Conservation (phyloP, 2,797 vertebrate genomes). For the Myotis daubentonii region DNA sequence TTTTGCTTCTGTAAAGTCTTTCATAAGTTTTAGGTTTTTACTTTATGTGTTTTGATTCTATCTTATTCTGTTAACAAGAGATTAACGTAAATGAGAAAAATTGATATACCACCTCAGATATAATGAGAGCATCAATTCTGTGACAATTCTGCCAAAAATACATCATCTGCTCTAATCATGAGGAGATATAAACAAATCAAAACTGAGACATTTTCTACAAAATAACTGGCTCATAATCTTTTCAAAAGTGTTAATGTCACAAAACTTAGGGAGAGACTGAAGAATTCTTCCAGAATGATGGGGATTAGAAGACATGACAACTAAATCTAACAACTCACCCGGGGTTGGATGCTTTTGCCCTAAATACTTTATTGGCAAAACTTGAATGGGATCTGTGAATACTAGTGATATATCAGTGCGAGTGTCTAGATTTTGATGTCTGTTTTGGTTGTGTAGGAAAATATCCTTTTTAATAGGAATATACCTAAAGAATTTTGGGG, state of each 20-base stretch:
- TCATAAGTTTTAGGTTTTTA: not conserved
- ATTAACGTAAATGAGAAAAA: not conserved
- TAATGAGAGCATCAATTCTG: not conserved
- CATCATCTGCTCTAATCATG: not conserved
- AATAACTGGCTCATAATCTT: not conserved
- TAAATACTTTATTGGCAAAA: not conserved
- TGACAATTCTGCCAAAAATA: not conserved
- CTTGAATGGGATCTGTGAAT: not conserved
- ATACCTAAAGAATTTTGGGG: not conserved
- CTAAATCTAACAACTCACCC: not conserved
- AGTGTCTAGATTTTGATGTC: not conserved
- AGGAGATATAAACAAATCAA: not conserved
- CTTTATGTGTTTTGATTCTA: not conserved
- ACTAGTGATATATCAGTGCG: not conserved
- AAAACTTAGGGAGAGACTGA: not conserved
- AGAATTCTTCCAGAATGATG: not conserved
- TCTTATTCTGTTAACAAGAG: slow-evolving; percentile 26
- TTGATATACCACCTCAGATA: not conserved
- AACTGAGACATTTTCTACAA: not conserved
- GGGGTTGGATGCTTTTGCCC: not conserved
- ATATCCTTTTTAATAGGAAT: slow-evolving; percentile 1
- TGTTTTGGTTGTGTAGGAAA: not conserved
- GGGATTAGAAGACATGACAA: not conserved
- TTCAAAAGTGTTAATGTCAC: not conserved
- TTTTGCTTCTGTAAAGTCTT: not conserved